Base-by-base conservation (phyloP, 2,888 invertebrate genomes). In the Dasysyrphus albostriatus region DNA sequence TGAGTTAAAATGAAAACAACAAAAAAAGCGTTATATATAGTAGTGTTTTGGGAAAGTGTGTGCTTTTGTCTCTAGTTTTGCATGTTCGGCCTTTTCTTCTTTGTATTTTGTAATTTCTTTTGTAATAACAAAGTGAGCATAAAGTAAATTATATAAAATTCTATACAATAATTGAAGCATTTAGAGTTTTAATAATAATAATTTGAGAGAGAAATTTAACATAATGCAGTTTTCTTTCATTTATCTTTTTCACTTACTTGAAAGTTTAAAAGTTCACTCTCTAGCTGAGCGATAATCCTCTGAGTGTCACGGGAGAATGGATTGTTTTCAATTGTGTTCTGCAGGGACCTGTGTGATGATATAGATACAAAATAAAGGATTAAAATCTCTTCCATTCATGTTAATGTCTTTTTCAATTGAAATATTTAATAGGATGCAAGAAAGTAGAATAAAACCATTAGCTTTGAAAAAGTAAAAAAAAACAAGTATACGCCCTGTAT, bases 281-380 rank as follows among this genome's bases (percentile, higher is more conserved):
- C 83, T 75, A 87, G 78, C 24, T 79, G 83, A 75, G 87, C 67
- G 78, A 83, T 79, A 78, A 87, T 75, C 78, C 70, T 75, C 72
- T 79, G 83, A 87, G 83, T 65, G 47, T 79, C 78, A 51, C 75
- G 78, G 59, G 69, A 73, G 73, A 74, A 37, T 69, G 72, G 63
- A 70, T 70, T 65, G 78, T 69, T 87, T 70, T 73, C 61, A 69
- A 78, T 70, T 29, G 37, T 70, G 10, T 70, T 74, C 44, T 78
- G 56, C 74, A 72, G 54, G 49, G 65, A 54, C n/a, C 78, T 87
- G 54, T 87, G 54, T 47, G 34, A 59, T 67, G 9, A 51, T 39
- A 16, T 1, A 54, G 14, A 54, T 32, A 29, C n/a, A 44, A 44
- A 61, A 39, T 29, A 69, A 29, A 39, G 9, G n/a, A 29, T n/a